Conservation (phyloP, 2,888 invertebrate species). For the Teinopalpus imperialis region DNA sequence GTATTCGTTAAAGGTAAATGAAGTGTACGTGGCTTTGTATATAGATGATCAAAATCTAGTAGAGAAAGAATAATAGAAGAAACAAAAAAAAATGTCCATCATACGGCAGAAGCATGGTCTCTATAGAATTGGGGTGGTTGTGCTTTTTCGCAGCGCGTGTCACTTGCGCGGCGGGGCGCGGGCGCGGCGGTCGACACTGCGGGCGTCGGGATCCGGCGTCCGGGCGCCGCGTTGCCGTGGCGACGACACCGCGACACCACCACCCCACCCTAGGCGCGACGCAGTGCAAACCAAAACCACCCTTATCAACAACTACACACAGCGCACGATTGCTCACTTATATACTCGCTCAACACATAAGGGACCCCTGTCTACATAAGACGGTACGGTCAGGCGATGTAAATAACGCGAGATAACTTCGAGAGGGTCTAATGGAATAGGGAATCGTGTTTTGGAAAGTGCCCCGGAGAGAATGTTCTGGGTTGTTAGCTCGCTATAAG, state of each 20-base stretch:
- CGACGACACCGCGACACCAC: constrained; percentile 80
- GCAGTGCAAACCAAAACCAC: constrained; percentile 48
- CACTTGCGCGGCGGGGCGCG: constrained; percentile 70
- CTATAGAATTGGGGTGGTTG: constrained; percentile 65
- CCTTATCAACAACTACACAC: constrained; percentile 54
- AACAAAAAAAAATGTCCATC: neutral
- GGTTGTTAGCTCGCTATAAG: constrained; percentile 61
- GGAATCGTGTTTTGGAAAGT: constrained; percentile 78
- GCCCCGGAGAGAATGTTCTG: constrained; percentile 73
- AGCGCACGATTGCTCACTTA: constrained; percentile 63
- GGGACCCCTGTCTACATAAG: constrained; percentile 72
- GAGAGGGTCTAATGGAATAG: constrained; percentile 80
- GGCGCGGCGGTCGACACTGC: constrained; percentile 82
- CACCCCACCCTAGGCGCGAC: constrained; percentile 37
- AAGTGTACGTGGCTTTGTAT: too few relatives aligned
- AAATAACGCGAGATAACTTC: constrained; percentile 80
- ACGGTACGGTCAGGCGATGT: constrained; percentile 80
- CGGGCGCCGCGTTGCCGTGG: constrained; percentile 83
- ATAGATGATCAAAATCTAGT: too few relatives aligned
- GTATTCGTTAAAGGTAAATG: too few relatives aligned
- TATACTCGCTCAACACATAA: constrained; percentile 61
- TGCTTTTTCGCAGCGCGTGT: constrained; percentile 81
- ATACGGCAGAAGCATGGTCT: constrained; percentile 29
- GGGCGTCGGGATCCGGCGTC: constrained; percentile 84
- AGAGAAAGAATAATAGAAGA: too few relatives aligned